Evolutionary conservation across 2,113 vertebrate species (phyloP), one percentile per base, ranked within the genome.

Genomic region (Picathartes gymnocephalus): DNA sequence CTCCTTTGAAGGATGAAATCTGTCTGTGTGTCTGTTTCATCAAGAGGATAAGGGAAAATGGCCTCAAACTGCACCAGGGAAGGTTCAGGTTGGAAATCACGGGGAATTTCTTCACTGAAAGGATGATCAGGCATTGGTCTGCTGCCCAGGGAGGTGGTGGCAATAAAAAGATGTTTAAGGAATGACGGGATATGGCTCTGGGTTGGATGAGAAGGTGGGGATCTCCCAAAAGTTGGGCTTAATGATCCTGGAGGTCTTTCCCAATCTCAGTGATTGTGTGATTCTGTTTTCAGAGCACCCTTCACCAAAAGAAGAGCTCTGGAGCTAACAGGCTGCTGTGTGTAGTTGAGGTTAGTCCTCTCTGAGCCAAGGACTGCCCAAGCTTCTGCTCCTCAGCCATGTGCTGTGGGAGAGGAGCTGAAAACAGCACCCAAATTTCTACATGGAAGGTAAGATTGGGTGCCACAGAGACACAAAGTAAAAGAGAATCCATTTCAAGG

Each of bases 391-490:
- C 17, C n/a, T 21, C 20, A 72, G 40, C 35, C 56, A 10, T 24
- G 30, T 47, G 42, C 8, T 4, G 2, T 50, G 33, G 18, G 15
- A 23, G 56, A 74, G 24, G 13, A 78, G 19, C 1, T 51, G 35
- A 50, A 89, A 89, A 39, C 11, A 24, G 10, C 20, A 37, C 6
- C 71, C 62, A 23, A 3, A 65, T 44, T 68, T 69, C 71, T 30
- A 10, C 10, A 10, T 0, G 1, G 27, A 14, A 15, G 21, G 62
- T 45, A 42, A 33, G 0, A 0, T 1, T 25, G 20, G 11, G 18
- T 50, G n/a, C 17, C 39, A 58, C 30, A 42, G 42, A 78, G 27
- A 40, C 51, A 51, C 7, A 68, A 23, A 33, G 15, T 11, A 31
- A 48, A 22, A 66, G 56, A 42, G 15, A 56, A 22, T 12, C 7